Evolutionary conservation across 2,888 invertebrate species (phyloP).

Genomic region (Schizotus pectinicornis): DNA sequence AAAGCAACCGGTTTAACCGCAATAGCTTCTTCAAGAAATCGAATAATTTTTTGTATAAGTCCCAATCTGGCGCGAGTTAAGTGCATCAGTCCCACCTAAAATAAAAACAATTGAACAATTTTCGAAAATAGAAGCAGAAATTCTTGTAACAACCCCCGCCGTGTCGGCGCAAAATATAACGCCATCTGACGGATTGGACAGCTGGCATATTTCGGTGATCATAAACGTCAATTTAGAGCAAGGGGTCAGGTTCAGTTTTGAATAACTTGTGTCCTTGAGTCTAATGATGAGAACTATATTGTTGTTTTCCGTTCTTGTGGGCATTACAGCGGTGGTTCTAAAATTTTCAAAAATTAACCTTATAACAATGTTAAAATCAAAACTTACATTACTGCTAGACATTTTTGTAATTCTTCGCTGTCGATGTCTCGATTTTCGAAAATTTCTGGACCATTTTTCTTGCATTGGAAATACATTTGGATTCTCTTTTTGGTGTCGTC

Average conservation of each 20-base stretch:
- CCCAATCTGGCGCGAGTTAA: too few species aligned
- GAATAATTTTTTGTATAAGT: too few species aligned
- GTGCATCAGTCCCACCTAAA: too few species aligned
- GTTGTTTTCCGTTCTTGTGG: conserved; percentile 11
- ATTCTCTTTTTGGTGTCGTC: conserved; percentile 25
- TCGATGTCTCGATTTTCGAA: conserved; percentile 30
- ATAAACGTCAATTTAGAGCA: background rate
- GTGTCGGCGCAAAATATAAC: background rate
- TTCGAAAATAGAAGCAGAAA: too few species aligned
- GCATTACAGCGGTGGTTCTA: background rate
- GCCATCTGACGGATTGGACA: background rate
- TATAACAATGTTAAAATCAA: background rate
- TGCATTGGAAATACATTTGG: conserved; percentile 20
- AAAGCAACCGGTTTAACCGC: too few species aligned
- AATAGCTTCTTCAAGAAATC: too few species aligned
- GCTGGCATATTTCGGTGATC: background rate
- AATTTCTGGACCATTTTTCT: conserved; percentile 26
- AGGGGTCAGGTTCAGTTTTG: background rate
- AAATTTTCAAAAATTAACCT: background rate
- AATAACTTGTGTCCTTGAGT: background rate
- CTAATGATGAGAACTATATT: background rate
- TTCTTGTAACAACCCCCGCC: background rate
- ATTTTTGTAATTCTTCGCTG: conserved; percentile 15
- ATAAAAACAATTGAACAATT: too few species aligned
- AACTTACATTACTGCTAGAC: conserved; percentile 30